A percentile compares a stretch with the other conserved stretches of the same genome.
Conservation (phyloP, 2,113 vertebrate species). For the Strigops habroptila region DNA sequence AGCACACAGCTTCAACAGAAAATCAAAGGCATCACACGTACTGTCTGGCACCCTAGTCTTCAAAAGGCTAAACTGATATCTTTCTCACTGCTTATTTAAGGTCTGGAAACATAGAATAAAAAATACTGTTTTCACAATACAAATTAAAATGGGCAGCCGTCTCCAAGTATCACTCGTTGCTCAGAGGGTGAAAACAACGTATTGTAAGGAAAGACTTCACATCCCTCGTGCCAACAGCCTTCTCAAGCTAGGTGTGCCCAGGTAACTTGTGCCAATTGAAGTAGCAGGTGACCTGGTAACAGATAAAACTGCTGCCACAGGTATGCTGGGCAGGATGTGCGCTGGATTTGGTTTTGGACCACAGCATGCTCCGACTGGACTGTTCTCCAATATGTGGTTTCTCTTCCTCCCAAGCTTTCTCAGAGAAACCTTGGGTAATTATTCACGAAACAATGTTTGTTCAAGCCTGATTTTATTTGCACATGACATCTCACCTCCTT, state of each 20-base stretch:
- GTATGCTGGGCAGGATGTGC: neutral
- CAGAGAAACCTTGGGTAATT: neutral
- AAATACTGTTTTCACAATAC: neutral
- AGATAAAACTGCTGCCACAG: neutral
- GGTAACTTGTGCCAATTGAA: neutral
- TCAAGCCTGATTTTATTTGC: neutral
- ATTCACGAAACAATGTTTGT: neutral
- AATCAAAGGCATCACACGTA: neutral
- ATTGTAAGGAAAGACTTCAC: neutral
- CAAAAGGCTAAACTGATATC: neutral
- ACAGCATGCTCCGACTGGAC: neutral
- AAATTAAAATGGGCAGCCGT: neutral
- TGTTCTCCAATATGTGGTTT: neutral
- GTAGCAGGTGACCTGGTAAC: neutral
- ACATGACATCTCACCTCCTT: neutral
- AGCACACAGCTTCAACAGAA: neutral
- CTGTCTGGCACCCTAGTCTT: neutral
- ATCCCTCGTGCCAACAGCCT: neutral
- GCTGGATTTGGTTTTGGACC: neutral
- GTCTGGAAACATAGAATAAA: neutral
- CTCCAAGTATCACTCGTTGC: neutral
- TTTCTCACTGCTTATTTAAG: neutral
- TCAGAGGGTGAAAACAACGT: neutral
- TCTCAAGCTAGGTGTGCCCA: neutral
- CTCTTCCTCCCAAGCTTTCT: neutral